Base-by-base conservation (phyloP, 2,888 invertebrate genomes). In the Cremastobaeus sp. region DNA sequence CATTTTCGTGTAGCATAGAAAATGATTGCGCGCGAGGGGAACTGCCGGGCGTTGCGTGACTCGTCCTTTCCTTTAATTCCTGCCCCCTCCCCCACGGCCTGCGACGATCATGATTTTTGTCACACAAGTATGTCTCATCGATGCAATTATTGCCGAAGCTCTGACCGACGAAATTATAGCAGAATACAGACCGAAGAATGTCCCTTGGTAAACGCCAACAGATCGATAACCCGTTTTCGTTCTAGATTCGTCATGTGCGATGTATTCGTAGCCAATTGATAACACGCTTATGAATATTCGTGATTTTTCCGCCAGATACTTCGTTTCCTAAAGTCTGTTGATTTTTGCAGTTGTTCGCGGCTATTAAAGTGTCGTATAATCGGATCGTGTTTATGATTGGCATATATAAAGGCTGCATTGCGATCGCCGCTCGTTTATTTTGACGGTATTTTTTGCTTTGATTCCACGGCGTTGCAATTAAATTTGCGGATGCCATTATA, bases 161-260 rank as follows among this genome's bases (percentile, higher is more conserved):
- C 60, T 47, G 68, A 45, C 52, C 60, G 17, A 45, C 20, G 37
- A 52, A 69, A 69, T 54, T 52, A 60, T 52, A 59, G 57, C 50
- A 59, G 41, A 59, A 39, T 52, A 69, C 69, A 17, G 12, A 37
- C 35, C 60, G 54, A 69, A 69, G 45, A 60, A 20, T 59, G 54
- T 60, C 52, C 60, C 52, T 69, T 60, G 52, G 69, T 41, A 59
- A 65, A 72, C 64, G 41, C 57, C 64, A 65, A 57, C 57, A 50
- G 52, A 52, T 55, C 59, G 64, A 71, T 57, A 59, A 64, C 65
- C 54, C 59, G 69, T 69, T 59, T 59, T 30, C 45, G 59, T 43
- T 68, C 50, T 59, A 57, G 59, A 68, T 59, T 59, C 59, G 59
- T 52, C 68, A 43, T 43, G 43, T 28, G 14, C 39, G 1, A 37